A percentile compares a stretch with the other conserved stretches of the same genome.
Conservation (phyloP, 2,888 invertebrate genomes). For the Netelia inedita region DNA sequence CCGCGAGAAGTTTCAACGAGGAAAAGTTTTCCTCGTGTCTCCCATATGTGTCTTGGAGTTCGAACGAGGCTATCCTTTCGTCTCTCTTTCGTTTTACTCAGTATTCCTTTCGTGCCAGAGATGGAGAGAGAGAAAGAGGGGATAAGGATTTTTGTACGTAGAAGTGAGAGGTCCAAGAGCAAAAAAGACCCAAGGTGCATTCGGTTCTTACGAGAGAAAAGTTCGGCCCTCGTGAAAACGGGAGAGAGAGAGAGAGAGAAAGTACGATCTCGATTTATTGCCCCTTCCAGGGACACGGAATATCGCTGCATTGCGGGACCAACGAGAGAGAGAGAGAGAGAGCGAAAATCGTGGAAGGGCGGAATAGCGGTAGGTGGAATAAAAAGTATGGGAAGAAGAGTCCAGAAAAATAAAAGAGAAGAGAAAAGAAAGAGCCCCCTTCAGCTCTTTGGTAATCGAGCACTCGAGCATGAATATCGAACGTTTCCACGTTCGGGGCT, state of each 20-base stretch:
- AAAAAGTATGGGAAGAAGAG: conserved; percentile 34
- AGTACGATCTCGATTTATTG: conserved; percentile 60
- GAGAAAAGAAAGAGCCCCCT: conserved; percentile 30
- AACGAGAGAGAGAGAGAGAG: conserved; percentile 2
- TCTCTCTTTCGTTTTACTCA: conserved; percentile 24
- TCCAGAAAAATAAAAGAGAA: conserved; percentile 44
- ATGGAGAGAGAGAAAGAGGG: neutral
- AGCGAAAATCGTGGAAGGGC: conserved; percentile 2
- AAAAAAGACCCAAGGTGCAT: conserved; percentile 30
- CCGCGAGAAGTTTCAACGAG: conserved; percentile 37
- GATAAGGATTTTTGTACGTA: neutral
- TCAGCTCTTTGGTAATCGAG: conserved; percentile 58
- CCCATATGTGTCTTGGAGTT: conserved; percentile 51
- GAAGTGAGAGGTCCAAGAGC: neutral
- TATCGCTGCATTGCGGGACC: conserved; percentile 60
- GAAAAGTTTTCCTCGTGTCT: conserved; percentile 49
- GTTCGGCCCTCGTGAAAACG: neutral
- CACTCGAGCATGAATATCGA: conserved; percentile 67
- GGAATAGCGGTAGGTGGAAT: conserved; percentile 6
- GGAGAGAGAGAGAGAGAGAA: conserved; percentile 24
- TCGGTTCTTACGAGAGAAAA: conserved; percentile 31
- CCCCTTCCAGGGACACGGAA: conserved; percentile 41
- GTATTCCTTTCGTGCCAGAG: conserved; percentile 10
- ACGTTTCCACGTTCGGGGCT: conserved; percentile 47
- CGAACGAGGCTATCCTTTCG: conserved; percentile 22